Conservation (phyloP, 2,113 vertebrate species). For the Pelecanus crispus region DNA sequence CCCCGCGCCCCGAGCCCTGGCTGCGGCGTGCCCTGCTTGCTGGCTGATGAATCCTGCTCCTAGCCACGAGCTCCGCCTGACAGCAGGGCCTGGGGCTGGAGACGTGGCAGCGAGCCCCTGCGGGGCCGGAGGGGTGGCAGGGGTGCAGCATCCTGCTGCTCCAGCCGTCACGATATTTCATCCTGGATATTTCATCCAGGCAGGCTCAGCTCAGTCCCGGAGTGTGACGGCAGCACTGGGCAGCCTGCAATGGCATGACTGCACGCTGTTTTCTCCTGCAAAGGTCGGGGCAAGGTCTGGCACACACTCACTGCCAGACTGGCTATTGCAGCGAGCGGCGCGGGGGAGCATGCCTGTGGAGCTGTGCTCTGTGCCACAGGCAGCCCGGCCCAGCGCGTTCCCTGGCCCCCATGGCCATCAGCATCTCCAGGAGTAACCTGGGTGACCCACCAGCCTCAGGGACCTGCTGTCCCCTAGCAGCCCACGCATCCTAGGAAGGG, state of each 20-base stretch:
- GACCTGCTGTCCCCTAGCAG: background rate
- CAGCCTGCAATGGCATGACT: fast-evolving
- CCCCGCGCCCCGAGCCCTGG: background rate
- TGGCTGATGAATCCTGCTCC: background rate
- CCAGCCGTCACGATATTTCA: fast-evolving
- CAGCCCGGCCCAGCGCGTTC: background rate
- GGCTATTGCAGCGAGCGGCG: background rate
- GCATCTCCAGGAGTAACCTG: background rate
- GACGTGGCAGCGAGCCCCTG: background rate
- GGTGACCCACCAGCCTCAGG: background rate
- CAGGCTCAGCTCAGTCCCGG: background rate
- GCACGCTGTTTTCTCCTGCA: background rate
- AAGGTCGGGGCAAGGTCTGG: background rate
- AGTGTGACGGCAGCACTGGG: background rate
- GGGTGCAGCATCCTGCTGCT: background rate
- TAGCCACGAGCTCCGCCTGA: background rate
- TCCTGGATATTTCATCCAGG: background rate
- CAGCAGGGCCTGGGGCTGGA: background rate
- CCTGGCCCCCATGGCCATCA: background rate
- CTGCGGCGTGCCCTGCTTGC: background rate
- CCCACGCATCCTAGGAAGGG: no score
- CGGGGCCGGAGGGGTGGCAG: background rate
- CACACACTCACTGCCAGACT: background rate
- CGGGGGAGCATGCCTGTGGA: background rate
- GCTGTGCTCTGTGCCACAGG: background rate